Evolutionary conservation across 2,888 invertebrate species (phyloP).

Genomic region (Agriopis aurantiaria): DNA sequence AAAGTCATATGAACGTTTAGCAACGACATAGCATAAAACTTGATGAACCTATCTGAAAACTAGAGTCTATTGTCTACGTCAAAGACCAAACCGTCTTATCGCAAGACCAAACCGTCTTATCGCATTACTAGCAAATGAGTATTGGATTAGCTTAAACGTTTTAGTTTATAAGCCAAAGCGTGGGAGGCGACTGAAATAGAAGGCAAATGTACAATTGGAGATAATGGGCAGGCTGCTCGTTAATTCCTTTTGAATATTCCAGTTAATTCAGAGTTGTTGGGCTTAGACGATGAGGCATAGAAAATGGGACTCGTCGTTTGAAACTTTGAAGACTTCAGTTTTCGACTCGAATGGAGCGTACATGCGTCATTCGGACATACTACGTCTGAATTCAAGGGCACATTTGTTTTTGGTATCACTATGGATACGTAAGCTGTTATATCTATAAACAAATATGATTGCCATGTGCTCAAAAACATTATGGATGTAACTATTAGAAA

Average conservation of each 20-base stretch:
- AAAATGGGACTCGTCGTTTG: slow-evolving; percentile 22
- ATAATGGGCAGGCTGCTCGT: slow-evolving; percentile 29
- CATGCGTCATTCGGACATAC: background rate
- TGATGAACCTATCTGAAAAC: background rate
- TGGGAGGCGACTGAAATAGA: slow-evolving; percentile 27
- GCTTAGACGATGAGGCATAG: slow-evolving; percentile 27
- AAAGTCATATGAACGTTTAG: slow-evolving; percentile 3
- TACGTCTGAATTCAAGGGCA: slow-evolving; percentile 6
- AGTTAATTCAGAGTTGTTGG: slow-evolving; percentile 25
- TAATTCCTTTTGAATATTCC: slow-evolving; percentile 39
- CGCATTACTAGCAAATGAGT: slow-evolving; percentile 51
- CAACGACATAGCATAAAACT: slow-evolving; percentile 2
- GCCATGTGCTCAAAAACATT: background rate
- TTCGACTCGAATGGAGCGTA: background rate
- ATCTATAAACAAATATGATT: background rate
- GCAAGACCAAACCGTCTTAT: slow-evolving; percentile 49
- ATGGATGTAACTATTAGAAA: slow-evolving; percentile 47
- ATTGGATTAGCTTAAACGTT: slow-evolving; percentile 26
- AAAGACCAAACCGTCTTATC: slow-evolving; percentile 48
- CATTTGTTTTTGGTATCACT: slow-evolving; percentile 1
- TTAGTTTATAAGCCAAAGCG: slow-evolving; percentile 28
- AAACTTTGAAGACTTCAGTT: background rate
- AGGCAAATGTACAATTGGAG: slow-evolving; percentile 30
- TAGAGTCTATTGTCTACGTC: slow-evolving; percentile 4
- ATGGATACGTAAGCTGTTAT: background rate